Base-by-base conservation (phyloP, 30 jellyfish, hydroid and myxozoan genomes). In the Aurelia coerulea region DNA sequence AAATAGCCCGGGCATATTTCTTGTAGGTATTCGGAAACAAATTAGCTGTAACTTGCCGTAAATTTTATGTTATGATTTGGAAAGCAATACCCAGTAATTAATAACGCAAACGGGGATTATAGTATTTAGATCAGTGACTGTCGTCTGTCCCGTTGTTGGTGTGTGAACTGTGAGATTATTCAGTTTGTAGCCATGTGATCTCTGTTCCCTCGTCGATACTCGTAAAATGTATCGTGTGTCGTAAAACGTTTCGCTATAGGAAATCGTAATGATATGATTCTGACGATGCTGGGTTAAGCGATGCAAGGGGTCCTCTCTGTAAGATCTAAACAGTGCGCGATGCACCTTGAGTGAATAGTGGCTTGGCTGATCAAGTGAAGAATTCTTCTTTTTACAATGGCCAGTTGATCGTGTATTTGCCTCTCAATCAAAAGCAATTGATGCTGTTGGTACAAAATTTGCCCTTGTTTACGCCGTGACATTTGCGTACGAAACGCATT, bases 31-130 rank as follows among this genome's bases (percentile, higher is more conserved):
- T 46, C 56, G 56, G 56, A 46, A 46, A 9, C 56, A 46, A 46
- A 46, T 6, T 60, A 60, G 70, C 37, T 60, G 13, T 60, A 16
- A 29, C 37, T 60, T 13, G 70, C 32, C 35, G 70, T 60, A 60
- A 8, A 60, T n/a, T 17, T 60, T 17, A 60, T n/a, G 34, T 60
- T 60, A 60, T 60, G 70, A 60, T 60, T 60, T 60, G 11, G 70
- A 39, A 31, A 79, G 62, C 80, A 46, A 79, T 79, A 79, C 89
- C 89, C 89, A 64, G 52, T 50, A 79, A 63, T 65, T 63, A 52
- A 11, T 58, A n/a, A 79, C 89, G 81, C 89, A 41, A 62, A 35
- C 89, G 89, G 89, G 89, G 67, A 79, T 64, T 79, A 64, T 67
- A 56, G 89, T 79, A 17, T 54, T 53, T 56, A 52, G 42, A 75